These are phyloP conservation scores for Chiloscyllium plagiosum DNA, from an alignment of 2,113 vertebrate species.

Conservation along the genomic window DNA sequence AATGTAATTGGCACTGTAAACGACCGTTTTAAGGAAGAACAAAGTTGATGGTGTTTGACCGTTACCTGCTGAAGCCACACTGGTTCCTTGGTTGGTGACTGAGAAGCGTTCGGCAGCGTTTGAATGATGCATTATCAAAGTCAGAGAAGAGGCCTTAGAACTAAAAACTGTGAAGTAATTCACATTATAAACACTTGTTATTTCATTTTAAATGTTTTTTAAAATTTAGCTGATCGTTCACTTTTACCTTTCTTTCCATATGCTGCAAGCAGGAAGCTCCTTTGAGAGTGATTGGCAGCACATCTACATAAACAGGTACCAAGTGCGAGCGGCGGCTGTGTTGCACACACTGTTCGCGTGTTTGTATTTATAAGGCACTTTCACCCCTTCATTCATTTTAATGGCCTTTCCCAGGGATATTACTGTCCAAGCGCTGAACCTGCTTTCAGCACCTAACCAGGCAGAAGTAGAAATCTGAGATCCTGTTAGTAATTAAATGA, in stretches of 20 bases:
- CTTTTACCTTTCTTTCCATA: background rate
- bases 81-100: slow-evolving; percentile 73
- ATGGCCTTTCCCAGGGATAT: slow-evolving; percentile 65
- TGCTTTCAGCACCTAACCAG: slow-evolving; percentile 56
- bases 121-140: slow-evolving; percentile 87
- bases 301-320: background rate
- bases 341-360: slow-evolving; percentile 63
- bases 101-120: slow-evolving; percentile 78
- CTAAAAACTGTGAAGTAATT: slow-evolving; percentile 76
- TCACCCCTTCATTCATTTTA: slow-evolving; percentile 78
- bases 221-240: background rate
- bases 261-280: background rate
- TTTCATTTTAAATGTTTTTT: slow-evolving; percentile 45
- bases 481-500: slow-evolving; percentile 28
- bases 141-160: slow-evolving; percentile 74
- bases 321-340: slow-evolving; percentile 57
- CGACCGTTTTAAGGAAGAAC: background rate
- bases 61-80: slow-evolving; percentile 89
- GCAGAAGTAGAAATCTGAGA: slow-evolving; percentile 60
- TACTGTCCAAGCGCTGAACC: slow-evolving; percentile 55
- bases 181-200: slow-evolving; percentile 79
- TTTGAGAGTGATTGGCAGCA: background rate
- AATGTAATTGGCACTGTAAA: background rate
- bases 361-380: slow-evolving; percentile 84
- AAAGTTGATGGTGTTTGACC: background rate